These are phyloP conservation scores for Marisa cornuarietis DNA, from an alignment of 1,140 invertebrate genomes.

Conservation along the genomic window DNA sequence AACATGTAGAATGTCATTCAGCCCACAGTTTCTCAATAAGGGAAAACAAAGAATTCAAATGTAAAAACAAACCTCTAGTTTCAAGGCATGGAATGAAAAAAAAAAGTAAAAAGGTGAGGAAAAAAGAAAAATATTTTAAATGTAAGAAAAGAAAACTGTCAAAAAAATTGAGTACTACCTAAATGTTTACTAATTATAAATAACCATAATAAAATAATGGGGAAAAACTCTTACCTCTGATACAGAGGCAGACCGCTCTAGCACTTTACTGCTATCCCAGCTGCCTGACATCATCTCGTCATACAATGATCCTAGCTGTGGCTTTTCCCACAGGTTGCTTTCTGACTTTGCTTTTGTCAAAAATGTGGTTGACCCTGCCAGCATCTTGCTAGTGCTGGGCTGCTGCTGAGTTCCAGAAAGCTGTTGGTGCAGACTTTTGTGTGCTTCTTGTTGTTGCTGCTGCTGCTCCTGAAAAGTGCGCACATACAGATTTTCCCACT, in stretches of 20 bases:
- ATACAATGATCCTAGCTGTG: conserved; percentile 22
- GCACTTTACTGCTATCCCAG: conserved; percentile 39
- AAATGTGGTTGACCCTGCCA: neutral
- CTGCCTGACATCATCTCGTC: conserved; percentile 36
- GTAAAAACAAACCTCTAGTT: too few relatives aligned
- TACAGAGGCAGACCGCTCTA: conserved; percentile 49
- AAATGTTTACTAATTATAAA: too few relatives aligned
- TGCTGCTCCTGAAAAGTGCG: conserved; percentile 10
- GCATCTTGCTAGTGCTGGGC: neutral
- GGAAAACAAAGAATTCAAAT: too few relatives aligned
- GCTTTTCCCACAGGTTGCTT: conserved; percentile 27
- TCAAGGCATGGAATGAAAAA: neutral
- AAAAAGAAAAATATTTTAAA: neutral
- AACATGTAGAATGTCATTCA: too few relatives aligned
- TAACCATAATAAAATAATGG: neutral
- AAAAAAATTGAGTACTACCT: too few relatives aligned
- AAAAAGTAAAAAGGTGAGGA: neutral
- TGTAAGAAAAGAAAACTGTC: too few relatives aligned
- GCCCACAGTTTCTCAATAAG: too few relatives aligned
- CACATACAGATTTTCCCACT: conserved; percentile 32
- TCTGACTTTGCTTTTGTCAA: conserved; percentile 34
- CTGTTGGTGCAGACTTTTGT: neutral
- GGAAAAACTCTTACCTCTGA: conserved; percentile 36
- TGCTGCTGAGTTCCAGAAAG: neutral
- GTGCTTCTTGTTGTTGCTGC: neutral